Conservation (phyloP, 2,113 vertebrate species). For the Cyprinodon tularosa region DNA sequence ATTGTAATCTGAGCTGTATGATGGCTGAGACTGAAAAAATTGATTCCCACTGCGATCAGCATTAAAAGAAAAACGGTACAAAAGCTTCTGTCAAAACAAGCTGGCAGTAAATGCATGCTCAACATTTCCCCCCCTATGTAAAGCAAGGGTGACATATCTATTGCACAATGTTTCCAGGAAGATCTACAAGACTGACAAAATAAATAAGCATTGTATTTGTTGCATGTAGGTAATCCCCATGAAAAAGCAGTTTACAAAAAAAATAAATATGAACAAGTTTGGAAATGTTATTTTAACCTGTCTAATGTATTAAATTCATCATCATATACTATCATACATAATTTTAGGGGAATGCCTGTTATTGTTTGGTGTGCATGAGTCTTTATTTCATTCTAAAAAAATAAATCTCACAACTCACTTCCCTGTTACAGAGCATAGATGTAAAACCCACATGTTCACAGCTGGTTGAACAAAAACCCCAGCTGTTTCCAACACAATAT, state of each 20-base stretch:
- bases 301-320: not conserved
- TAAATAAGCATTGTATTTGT: not conserved
- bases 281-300: not conserved
- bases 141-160: slow-evolving; percentile 3
- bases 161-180: slow-evolving; percentile 6
- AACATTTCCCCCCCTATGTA: slow-evolving; percentile 47
- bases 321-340: not conserved
- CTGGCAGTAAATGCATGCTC: slow-evolving; percentile 51
- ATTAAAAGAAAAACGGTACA: slow-evolving; percentile 38
- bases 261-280: not conserved
- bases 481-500: slow-evolving; percentile 64
- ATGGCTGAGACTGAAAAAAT: slow-evolving; percentile 17
- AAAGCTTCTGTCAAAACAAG: slow-evolving; percentile 49
- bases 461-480: slow-evolving; percentile 54
- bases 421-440: slow-evolving; percentile 37
- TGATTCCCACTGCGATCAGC: slow-evolving; percentile 67
- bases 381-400: slow-evolving; percentile 6
- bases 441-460: slow-evolving; percentile 64
- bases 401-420: slow-evolving; percentile 29
- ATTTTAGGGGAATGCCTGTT: not conserved
- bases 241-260: not conserved
- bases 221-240: not conserved
- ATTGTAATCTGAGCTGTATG: slow-evolving; percentile 50
- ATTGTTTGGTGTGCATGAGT: not conserved
- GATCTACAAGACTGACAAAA: slow-evolving; percentile 11